These are phyloP conservation scores for Leucophora obtusa DNA, from an alignment of 2,888 invertebrate species.

Conservation along the genomic window DNA sequence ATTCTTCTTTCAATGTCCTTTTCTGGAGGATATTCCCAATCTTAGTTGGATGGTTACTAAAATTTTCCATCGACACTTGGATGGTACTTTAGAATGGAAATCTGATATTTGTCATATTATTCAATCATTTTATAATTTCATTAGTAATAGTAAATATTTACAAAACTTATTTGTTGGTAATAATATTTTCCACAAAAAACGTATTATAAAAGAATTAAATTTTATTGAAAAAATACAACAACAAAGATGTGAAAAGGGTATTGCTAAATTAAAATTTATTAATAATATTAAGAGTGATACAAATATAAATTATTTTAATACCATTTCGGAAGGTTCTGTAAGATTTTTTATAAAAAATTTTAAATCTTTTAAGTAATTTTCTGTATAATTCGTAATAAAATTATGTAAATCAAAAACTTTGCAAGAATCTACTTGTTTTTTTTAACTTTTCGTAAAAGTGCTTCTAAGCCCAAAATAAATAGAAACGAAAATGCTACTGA, in stretches of 20 bases:
- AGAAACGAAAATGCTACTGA: too few relatives aligned
- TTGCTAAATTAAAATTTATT: not conserved
- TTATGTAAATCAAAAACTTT: too few relatives aligned
- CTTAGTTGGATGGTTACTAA: slow-evolving; percentile 31
- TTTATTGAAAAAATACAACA: not conserved
- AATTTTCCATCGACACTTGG: slow-evolving; percentile 26
- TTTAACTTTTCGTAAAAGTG: too few relatives aligned
- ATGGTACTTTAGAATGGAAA: slow-evolving; percentile 36
- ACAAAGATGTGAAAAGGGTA: not conserved
- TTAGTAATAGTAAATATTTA: not conserved
- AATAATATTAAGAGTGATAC: not conserved
- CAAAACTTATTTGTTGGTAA: not conserved
- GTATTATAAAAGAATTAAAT: not conserved
- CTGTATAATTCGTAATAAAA: too few relatives aligned
- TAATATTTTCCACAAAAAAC: slow-evolving; percentile 22
- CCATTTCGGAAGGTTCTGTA: slow-evolving; percentile 6
- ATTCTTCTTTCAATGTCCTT: not conserved
- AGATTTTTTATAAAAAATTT: not conserved
- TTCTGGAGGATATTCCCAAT: not conserved
- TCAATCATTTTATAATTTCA: slow-evolving; percentile 30
- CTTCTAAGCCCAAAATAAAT: too few relatives aligned
- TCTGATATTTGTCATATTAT: slow-evolving; percentile 1
- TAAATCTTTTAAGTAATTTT: not conserved
- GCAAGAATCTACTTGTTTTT: too few relatives aligned
- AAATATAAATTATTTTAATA: not conserved